Evolutionary conservation across 1,140 invertebrate species (phyloP), one percentile per base, ranked within the genome.

Genomic region (Probaryconus sp.): DNA sequence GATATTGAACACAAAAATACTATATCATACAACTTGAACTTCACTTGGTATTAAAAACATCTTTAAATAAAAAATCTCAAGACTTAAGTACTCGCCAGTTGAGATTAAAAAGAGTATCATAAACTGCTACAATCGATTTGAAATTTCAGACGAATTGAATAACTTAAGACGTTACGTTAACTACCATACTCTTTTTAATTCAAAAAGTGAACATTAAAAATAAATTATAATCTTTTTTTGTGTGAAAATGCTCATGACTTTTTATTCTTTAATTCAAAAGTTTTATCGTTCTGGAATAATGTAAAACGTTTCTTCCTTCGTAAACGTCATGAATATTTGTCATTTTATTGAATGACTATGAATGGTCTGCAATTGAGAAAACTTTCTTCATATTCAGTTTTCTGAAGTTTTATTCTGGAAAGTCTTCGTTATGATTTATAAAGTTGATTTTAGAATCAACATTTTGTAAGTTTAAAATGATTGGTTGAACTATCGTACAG

Each of bases 401-500:
- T n/a, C n/a, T n/a, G n/a, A n/a, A 7, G 21, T 24, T 24, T 24
- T 24, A 4, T 3, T 24, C 7, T 7, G 6, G 14, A 40, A 5
- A 53, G 17, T 63, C n/a, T 50, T 48, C 24, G 18, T 45, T 56
- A 42, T 56, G n/a, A 21, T 43, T 13, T 58, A 5, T 24, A n/a
- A 67, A 26, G n/a, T 37, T 0, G 20, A n/a, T 55, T 61, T 55
- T 24, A 61, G 30, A 20, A 14, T 37, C 26, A 17, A 28, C 33
- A 6, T 31, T 45, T 2, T 37, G 1, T 24, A 10, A 43, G 48
- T 24, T 16, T 24, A 21, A 13, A 10, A 67, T 14, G 16, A 45
- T 42, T 21, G 40, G 13, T 1, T 21, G 55, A 77, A 79, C 81
- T 89, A 93, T 88, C 91, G 89, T 43, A 93, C 91, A 37, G 92